Percentiles rank a stretch among this genome's conserved stretches.
Evolutionary conservation across 2,888 invertebrate genomes (phyloP).

Genomic region (Caenorhabditis sp.): DNA sequence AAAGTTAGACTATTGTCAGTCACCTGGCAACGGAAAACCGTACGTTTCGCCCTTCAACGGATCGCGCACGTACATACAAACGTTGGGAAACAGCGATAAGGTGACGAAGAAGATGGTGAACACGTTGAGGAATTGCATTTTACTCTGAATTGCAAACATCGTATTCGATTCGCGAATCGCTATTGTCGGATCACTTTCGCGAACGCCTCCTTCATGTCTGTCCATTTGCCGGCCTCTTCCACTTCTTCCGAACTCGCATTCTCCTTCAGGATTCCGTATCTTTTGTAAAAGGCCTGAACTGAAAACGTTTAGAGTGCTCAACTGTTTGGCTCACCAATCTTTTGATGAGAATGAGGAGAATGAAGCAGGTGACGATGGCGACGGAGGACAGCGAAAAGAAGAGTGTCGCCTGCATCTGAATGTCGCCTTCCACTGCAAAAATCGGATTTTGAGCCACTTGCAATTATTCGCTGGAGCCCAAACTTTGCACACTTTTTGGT

Average conservation of each 20-base stretch:
- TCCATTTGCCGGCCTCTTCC: not conserved
- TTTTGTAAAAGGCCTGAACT: constrained; percentile 22
- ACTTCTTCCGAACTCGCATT: constrained; percentile 4
- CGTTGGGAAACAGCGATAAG: constrained; percentile 89
- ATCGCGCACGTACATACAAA: constrained; percentile 81
- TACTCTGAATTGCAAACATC: too few relatives aligned
- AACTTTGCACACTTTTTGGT: too few relatives aligned
- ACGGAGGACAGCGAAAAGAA: constrained; percentile 91
- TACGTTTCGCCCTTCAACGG: constrained; percentile 27
- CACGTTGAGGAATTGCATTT: constrained; percentile 88
- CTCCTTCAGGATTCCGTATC: constrained; percentile 10
- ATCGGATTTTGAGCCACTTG: not conserved
- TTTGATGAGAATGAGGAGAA: constrained; percentile 35
- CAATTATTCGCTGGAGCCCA: too few relatives aligned
- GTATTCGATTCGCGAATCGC: too few relatives aligned
- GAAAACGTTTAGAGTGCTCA: not conserved
- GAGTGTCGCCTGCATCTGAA: constrained; percentile 85
- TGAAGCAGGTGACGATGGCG: constrained; percentile 31
- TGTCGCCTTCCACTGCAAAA: constrained; percentile 25
- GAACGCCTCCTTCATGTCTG: constrained; percentile 15
- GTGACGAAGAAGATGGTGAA: constrained; percentile 94
- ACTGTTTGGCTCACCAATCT: not conserved
- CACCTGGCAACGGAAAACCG: constrained; percentile 53
- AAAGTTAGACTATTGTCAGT: not conserved
- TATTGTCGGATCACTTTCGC: too few relatives aligned